Evolutionary conservation across 1,140 invertebrate species (phyloP).

Genomic region (Ceratosolen fusciceps): DNA sequence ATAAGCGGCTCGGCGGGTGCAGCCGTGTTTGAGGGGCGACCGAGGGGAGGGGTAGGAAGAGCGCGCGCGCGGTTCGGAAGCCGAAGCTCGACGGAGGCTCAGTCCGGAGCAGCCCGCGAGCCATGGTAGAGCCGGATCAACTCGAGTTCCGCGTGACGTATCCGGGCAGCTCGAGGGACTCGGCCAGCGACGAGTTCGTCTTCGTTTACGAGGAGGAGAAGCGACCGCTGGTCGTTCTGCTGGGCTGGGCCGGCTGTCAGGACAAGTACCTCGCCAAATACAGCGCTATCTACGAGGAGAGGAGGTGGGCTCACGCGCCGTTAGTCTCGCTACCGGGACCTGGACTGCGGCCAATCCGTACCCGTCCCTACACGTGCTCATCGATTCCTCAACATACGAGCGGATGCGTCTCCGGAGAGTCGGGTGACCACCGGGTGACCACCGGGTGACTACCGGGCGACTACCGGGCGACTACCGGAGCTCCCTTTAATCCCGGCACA

Average conservation of each 20-base stretch:
- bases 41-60: not conserved
- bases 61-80: no score
- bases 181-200: constrained; percentile 34
- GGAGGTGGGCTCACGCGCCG: constrained; percentile 71
- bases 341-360: no score
- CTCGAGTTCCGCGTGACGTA: constrained; percentile 23
- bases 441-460: no score
- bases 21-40: not conserved
- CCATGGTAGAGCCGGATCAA: not conserved
- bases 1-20: not conserved
- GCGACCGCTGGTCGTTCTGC: constrained; percentile 79
- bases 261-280: constrained; percentile 85
- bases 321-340: no score
- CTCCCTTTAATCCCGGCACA: no score
- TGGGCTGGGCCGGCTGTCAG: constrained; percentile 86
- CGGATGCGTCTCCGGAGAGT: no score
- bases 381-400: no score
- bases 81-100: not conserved
- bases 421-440: no score
- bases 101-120: not conserved
- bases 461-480: no score
- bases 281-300: constrained; percentile 82
- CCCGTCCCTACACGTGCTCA: no score
- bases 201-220: constrained; percentile 69
- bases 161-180: constrained; percentile 3